phyloP scores from a whole-genome alignment of 2,113 vertebrate species.

The Crocuta crocuta region DNA sequence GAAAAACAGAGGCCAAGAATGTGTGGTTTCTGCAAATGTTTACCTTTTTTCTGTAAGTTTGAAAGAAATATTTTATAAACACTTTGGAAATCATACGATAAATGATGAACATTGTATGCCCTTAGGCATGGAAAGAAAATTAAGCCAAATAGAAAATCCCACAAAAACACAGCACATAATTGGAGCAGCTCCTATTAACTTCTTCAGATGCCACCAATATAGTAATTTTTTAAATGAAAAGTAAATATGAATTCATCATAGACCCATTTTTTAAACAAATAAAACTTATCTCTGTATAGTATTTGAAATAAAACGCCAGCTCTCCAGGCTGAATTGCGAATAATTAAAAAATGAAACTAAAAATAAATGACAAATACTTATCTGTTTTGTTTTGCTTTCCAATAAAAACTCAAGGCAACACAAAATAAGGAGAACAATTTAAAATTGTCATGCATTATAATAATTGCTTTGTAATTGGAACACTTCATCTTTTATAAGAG shows the following conservation, averaged over 20 bases:
- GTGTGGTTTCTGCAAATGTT: constrained; percentile 43
- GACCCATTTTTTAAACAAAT: constrained; percentile 54
- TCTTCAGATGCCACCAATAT: constrained; percentile 1
- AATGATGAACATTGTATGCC: constrained; percentile 39
- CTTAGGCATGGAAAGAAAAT: constrained; percentile 27
- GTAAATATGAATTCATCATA: constrained; percentile 28
- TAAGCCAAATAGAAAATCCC: constrained; percentile 44
- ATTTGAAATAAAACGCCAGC: constrained; percentile 41
- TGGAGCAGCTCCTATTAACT: background rate
- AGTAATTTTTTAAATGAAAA: constrained; percentile 26
- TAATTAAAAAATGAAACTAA: constrained; percentile 63
- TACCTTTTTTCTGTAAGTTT: constrained; percentile 47
- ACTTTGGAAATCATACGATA: constrained; percentile 14
- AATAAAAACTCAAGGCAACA: constrained; percentile 59
- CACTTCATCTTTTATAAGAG: constrained; percentile 69
- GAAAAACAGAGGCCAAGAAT: constrained; percentile 33
- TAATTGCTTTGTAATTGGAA: constrained; percentile 77
- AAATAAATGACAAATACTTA: constrained; percentile 47
- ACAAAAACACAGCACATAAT: background rate
- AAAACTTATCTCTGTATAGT: constrained; percentile 39
- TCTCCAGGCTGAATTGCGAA: background rate
- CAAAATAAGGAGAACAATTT: constrained; percentile 63
- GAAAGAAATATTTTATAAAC: constrained; percentile 56
- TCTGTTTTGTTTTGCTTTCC: constrained; percentile 60
- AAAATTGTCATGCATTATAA: constrained; percentile 64